A percentile compares a stretch with the other conserved stretches of the same genome.
These are phyloP conservation scores for Pseudomyrmex cubaensis DNA, from an alignment of 1,140 invertebrate genomes.

Conservation along the genomic window DNA sequence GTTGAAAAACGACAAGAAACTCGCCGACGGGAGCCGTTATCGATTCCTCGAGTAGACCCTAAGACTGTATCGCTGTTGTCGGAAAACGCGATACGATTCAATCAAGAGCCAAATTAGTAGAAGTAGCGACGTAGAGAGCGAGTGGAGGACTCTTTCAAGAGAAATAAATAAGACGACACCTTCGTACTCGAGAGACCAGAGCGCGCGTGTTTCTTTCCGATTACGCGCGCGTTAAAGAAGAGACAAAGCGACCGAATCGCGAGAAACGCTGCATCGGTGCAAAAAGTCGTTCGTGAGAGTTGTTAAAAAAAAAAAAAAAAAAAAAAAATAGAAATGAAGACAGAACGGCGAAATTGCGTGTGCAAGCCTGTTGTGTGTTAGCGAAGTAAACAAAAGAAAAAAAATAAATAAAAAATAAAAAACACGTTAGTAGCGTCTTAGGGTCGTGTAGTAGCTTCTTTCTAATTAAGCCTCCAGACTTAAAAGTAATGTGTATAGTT, in stretches of 20 bases:
- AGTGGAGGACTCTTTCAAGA: not conserved
- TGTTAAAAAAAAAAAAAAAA: slow-evolving; percentile 27
- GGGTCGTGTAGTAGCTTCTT: slow-evolving; percentile 77
- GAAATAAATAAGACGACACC: slow-evolving; percentile 1
- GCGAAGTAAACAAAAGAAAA: slow-evolving; percentile 63
- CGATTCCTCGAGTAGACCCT: not conserved
- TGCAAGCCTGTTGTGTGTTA: slow-evolving; percentile 22
- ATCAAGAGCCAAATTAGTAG: slow-evolving; percentile 24
- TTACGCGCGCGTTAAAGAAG: slow-evolving; percentile 24
- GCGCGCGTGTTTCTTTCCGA: slow-evolving; percentile 32
- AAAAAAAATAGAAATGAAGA: not conserved
- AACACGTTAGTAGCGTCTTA: slow-evolving; percentile 73
- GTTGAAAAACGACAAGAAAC: slow-evolving; percentile 8
- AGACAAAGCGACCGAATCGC: not conserved
- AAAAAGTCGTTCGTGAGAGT: slow-evolving; percentile 13
- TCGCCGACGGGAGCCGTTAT: slow-evolving; percentile 10
- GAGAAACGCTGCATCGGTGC: not conserved
- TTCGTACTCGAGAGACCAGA: slow-evolving; percentile 12
- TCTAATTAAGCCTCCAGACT: slow-evolving; percentile 74
- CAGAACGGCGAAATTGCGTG: not conserved
- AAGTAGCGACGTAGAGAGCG: not conserved
- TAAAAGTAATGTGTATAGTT: slow-evolving; percentile 78
- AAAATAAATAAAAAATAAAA: slow-evolving; percentile 16
- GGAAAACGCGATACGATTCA: not conserved
- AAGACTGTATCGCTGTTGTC: slow-evolving; percentile 22